A percentile compares a stretch with the other conserved stretches of the same genome.
These are phyloP conservation scores for Leucopsar rothschildi DNA, from an alignment of 2,113 vertebrate genomes.

Conservation along the genomic window DNA sequence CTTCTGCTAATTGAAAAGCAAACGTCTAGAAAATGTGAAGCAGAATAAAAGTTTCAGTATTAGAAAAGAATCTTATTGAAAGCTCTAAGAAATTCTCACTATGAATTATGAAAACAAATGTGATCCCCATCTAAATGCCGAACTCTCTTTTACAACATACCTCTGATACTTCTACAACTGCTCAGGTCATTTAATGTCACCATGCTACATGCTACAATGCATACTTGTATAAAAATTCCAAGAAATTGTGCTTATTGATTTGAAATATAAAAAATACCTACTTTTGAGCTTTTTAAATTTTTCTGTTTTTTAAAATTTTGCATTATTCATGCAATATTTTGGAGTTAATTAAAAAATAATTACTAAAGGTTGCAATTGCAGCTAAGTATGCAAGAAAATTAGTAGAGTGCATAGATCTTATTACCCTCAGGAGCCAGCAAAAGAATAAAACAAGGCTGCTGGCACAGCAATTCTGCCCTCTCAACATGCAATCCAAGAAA, in stretches of 20 bases:
- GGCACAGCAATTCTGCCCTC: slow-evolving; percentile 21
- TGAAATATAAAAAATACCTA: neutral
- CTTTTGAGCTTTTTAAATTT: neutral
- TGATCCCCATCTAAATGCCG: neutral
- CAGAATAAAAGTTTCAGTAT: neutral
- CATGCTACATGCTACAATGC: neutral
- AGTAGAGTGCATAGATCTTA: slow-evolving; percentile 10
- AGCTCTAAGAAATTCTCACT: neutral
- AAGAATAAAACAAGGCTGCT: slow-evolving; percentile 21
- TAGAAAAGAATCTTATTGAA: neutral
- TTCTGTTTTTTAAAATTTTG: neutral
- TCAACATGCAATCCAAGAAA: slow-evolving; percentile 18
- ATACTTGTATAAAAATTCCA: neutral
- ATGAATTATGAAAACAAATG: neutral
- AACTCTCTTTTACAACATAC: neutral
- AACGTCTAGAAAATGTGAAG: neutral
- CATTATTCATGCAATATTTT: neutral
- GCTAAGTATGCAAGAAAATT: slow-evolving; percentile 42
- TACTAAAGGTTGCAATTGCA: slow-evolving; percentile 9
- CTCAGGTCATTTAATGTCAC: neutral
- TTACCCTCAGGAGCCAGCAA: neutral
- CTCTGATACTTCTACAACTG: neutral
- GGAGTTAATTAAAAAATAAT: slow-evolving; percentile 49
- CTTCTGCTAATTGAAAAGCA: neutral
- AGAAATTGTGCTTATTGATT: neutral